These are phyloP conservation scores for Hybognathus amarus DNA, from an alignment of 2,797 vertebrate genomes.

Conservation along the genomic window DNA sequence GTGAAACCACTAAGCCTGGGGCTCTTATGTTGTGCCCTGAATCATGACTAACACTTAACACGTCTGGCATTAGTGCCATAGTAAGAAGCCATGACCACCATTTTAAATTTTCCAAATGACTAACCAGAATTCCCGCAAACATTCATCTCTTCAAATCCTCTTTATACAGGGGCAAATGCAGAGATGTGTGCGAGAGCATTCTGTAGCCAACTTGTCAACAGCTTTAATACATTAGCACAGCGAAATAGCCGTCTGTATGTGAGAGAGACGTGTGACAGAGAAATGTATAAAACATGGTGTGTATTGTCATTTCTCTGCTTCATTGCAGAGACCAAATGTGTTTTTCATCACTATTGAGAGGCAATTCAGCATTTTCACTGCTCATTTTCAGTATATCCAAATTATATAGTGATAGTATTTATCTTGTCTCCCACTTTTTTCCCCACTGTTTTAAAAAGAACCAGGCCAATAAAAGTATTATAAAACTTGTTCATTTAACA, in stretches of 20 bases:
- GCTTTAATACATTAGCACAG: constrained; percentile 46
- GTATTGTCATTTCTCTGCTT: constrained; percentile 6
- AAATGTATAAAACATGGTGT: neutral
- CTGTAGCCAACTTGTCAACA: constrained; percentile 36
- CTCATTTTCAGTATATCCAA: neutral
- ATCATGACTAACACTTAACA: constrained; percentile 50
- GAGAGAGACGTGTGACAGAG: constrained; percentile 17
- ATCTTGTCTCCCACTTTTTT: neutral
- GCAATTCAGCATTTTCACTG: neutral
- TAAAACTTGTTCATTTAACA: neutral
- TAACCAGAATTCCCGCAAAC: constrained; percentile 52
- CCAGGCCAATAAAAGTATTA: neutral
- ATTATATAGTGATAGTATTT: neutral
- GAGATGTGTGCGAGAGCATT: constrained; percentile 44
- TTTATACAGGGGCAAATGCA: constrained; percentile 44
- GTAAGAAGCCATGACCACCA: constrained; percentile 54
- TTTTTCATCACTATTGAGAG: neutral
- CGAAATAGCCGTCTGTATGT: constrained; percentile 35
- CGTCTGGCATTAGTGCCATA: constrained; percentile 37
- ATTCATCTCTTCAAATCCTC: constrained; percentile 49
- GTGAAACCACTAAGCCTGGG: neutral
- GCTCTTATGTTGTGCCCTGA: constrained; percentile 45
- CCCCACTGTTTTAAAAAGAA: neutral
- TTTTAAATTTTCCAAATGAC: constrained; percentile 52
- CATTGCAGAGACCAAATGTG: neutral